A percentile compares a stretch with the other conserved stretches of the same genome.
Evolutionary conservation across 2,888 invertebrate genomes (phyloP).

Genomic region (Abscondita cerata): DNA sequence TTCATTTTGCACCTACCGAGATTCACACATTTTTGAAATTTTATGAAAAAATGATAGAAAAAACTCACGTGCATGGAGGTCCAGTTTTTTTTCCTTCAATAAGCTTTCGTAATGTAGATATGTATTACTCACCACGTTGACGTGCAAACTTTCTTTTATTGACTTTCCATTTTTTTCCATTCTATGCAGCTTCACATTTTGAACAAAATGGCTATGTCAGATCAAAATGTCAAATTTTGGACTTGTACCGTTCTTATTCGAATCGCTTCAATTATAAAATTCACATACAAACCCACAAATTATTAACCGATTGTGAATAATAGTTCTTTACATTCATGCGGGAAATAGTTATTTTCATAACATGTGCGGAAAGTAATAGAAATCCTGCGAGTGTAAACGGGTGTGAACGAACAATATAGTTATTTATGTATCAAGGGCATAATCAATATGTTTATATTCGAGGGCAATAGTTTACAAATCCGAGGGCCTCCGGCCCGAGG

Average conservation of each 20-base stretch:
- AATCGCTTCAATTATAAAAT: not conserved
- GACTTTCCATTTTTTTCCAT: not conserved
- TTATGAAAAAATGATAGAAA: not conserved
- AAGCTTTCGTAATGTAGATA: not conserved
- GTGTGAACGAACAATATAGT: no score
- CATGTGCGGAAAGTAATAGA: no score
- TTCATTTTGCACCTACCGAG: constrained; percentile 1
- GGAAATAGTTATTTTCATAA: no score
- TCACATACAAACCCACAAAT: no score
- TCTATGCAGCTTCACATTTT: not conserved
- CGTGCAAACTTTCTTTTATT: not conserved
- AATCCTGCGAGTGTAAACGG: no score
- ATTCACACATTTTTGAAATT: not conserved
- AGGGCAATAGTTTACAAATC: no score
- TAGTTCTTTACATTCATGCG: no score
- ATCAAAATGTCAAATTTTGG: not conserved
- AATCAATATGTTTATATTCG: no score
- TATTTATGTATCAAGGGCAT: no score
- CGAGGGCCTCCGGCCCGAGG: no score
- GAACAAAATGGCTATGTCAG: not conserved
- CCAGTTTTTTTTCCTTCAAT: not conserved
- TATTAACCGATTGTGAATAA: no score
- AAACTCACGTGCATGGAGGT: not conserved
- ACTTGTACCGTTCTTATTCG: constrained; percentile 1
- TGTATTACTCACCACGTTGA: not conserved